Evolutionary conservation across 2,797 vertebrate genomes (phyloP).

Genomic region (Myotis pilosus): DNA sequence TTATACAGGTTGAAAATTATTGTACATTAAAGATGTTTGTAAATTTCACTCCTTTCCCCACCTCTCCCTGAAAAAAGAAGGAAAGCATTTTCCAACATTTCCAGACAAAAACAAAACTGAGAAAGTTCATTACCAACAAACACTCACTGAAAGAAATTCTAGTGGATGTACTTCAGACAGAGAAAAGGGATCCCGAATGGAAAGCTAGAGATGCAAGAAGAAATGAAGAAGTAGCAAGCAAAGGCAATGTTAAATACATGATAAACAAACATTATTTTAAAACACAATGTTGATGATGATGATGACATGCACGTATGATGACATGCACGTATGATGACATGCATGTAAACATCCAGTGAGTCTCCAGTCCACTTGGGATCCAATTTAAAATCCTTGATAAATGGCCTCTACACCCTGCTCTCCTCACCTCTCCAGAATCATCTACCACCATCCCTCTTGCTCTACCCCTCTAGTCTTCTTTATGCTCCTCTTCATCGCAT

Average conservation of each 20-base stretch:
- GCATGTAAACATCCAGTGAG: no score
- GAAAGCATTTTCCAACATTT: neutral
- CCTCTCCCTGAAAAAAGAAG: neutral
- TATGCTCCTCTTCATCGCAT: neutral
- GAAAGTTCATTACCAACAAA: neutral
- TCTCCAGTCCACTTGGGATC: neutral
- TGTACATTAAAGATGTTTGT: neutral
- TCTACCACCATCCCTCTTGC: neutral
- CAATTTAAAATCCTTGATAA: neutral
- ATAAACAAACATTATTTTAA: neutral
- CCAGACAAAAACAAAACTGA: neutral
- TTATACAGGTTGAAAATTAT: neutral
- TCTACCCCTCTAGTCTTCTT: neutral
- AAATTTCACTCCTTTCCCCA: neutral
- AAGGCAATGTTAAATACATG: neutral
- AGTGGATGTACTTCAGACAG: neutral
- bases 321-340: neutral
- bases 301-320: neutral
- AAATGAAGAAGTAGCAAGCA: conserved; percentile 1
- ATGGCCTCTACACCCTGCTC: neutral
- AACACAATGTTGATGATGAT: neutral
- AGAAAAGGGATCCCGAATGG: neutral
- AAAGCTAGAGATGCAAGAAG: neutral
- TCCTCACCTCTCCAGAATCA: neutral
- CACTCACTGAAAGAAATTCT: conserved; percentile 2